Evolutionary conservation across 2,797 vertebrate genomes (phyloP).

Genomic region (Neosilurus mollespiculum): DNA sequence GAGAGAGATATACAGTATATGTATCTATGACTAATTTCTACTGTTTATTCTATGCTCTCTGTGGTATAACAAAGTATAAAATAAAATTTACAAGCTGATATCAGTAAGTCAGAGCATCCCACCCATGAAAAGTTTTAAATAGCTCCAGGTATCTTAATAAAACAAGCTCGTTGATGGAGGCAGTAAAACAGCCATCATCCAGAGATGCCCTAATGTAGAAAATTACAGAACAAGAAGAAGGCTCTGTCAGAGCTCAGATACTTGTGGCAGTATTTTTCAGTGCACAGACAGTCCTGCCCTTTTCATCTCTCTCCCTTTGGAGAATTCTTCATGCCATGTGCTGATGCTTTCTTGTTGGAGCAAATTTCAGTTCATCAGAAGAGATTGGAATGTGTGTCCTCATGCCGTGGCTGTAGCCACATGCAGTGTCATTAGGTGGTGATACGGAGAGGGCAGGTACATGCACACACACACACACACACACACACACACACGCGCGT

Average conservation of each 20-base stretch:
- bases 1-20: no score
- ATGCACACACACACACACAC: slow-evolving; percentile 48
- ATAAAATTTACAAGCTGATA: not conserved
- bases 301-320: slow-evolving; percentile 94
- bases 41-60: not conserved
- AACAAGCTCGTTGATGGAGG: slow-evolving; percentile 57
- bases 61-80: not conserved
- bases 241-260: slow-evolving; percentile 77
- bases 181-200: slow-evolving; percentile 77
- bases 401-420: slow-evolving; percentile 72
- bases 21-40: not conserved
- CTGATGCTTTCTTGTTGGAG: slow-evolving; percentile 81
- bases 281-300: slow-evolving; percentile 80
- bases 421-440: slow-evolving; percentile 71
- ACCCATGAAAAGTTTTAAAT: slow-evolving; percentile 38
- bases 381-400: slow-evolving; percentile 88
- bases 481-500: slow-evolving; percentile 47
- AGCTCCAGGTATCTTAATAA: slow-evolving; percentile 51
- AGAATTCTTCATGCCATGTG: slow-evolving; percentile 79
- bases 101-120: not conserved
- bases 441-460: slow-evolving; percentile 56
- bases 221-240: slow-evolving; percentile 83
- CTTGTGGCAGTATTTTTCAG: slow-evolving; percentile 79
- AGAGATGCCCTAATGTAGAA: slow-evolving; percentile 78
- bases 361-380: slow-evolving; percentile 97